Base-by-base conservation (phyloP, 2,113 vertebrate species). In the Aptenodytes patagonicus region DNA sequence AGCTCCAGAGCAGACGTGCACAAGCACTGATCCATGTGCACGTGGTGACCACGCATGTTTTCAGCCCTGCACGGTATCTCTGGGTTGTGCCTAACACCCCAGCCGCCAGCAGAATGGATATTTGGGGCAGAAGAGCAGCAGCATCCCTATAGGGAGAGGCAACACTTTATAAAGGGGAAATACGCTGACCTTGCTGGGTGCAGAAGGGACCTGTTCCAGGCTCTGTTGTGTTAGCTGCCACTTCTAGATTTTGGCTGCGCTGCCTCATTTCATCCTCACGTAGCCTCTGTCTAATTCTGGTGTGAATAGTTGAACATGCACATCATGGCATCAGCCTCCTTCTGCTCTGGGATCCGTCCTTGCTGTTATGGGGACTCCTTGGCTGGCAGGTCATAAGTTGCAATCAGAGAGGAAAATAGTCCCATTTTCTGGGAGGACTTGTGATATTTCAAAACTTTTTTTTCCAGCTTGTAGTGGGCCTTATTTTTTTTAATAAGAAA, bases 1-100 rank as follows among this genome's bases (percentile, higher is more conserved):
- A 46, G 17, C 54, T 69, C 54, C 72, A 47, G 29, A 69, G 29
- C 36, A 65, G 38, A 65, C 17, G 22, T 11, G 15, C 14, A 11
- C 16, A 31, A 24, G 18, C 4, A 1, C 60, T 42, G 19, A 7
- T 12, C 31, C 55, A 9, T 2, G 6, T 54, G 18, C 17, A 3
- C 0, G 0, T 52, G 54, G 36, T 52, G 14, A 34, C 76, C 60
- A 32, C 0, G 0, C 10, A 38, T 18, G 7, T 66, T 94, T 66
- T 76, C 47, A 75, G 13, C 60, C n/a, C 36, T 49, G 6, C 19
- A 16, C 2, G 0, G 19, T 31, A 3, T 31, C 54, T 78, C 49
- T n/a, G 44, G 36, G 17, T 40, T 61, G 17, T 66, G 21, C 7
- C 70, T 83, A 42, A 62, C 20, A n/a, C 17, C 24, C 14, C 47